These are phyloP conservation scores for Siniperca chuatsi DNA, from an alignment of 2,113 vertebrate genomes.

Conservation along the genomic window DNA sequence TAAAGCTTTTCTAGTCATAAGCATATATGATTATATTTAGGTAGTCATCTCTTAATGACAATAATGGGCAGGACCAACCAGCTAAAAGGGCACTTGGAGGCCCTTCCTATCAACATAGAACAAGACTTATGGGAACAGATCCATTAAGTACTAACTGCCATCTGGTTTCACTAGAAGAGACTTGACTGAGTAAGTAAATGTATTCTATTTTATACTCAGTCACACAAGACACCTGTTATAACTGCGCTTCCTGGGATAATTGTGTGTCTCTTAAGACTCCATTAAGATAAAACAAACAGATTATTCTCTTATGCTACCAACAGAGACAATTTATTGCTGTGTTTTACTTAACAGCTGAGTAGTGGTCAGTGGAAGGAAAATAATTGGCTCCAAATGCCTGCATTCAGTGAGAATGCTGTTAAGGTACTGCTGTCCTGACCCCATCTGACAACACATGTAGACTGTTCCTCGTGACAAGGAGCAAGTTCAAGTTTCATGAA, in stretches of 20 bases:
- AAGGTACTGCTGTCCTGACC: constrained; percentile 19
- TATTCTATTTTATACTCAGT: constrained; percentile 12
- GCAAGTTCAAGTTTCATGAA: constrained; percentile 73
- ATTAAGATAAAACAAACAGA: neutral
- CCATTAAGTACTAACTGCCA: constrained; percentile 6
- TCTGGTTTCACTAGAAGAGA: constrained; percentile 17
- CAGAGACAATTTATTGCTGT: neutral
- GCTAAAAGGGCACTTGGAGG: constrained; percentile 33
- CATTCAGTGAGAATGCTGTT: constrained; percentile 3
- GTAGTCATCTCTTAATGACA: constrained; percentile 43
- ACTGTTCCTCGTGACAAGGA: constrained; percentile 41
- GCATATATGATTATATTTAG: constrained; percentile 54
- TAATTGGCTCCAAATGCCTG: neutral
- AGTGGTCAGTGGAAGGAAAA: constrained; percentile 28
- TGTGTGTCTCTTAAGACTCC: neutral
- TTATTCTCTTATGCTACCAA: neutral
- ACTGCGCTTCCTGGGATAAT: constrained; percentile 7
- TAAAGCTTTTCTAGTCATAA: constrained; percentile 70
- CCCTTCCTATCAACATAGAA: constrained; percentile 49
- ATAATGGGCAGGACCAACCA: constrained; percentile 47
- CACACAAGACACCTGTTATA: constrained; percentile 8
- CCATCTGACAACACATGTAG: constrained; percentile 24
- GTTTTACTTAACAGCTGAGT: constrained; percentile 22
- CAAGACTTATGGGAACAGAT: constrained; percentile 26
- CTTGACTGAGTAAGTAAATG: neutral